Percentiles rank a stretch among this genome's conserved stretches.
phyloP scores from a whole-genome alignment of 23 tunicate genomes.

The Diplosoma virens region DNA sequence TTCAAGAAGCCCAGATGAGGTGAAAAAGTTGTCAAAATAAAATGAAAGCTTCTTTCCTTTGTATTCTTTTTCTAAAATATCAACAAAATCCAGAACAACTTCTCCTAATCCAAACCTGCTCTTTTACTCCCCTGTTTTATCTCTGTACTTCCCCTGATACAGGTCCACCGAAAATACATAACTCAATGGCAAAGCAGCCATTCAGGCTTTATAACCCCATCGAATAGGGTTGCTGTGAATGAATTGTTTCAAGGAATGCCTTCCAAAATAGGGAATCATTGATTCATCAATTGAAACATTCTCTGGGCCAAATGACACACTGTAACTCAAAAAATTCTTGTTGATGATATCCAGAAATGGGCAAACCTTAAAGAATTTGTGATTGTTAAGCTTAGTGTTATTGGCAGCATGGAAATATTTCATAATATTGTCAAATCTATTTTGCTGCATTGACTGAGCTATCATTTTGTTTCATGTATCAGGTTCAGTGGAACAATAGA shows the following conservation, averaged over 20 bases:
- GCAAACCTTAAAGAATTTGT: slow-evolving; percentile 10
- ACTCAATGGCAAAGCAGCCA: slow-evolving; percentile 2
- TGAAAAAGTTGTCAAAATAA: slow-evolving; percentile 8
- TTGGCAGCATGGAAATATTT: slow-evolving; percentile 24
- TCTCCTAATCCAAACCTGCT: slow-evolving; percentile 7
- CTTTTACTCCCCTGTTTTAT: background rate
- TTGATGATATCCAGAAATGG: slow-evolving; percentile 8
- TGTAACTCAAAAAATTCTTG: slow-evolving; percentile 4
- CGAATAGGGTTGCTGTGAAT: slow-evolving; percentile 12
- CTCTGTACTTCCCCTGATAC: slow-evolving; percentile 8
- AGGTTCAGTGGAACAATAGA: background rate
- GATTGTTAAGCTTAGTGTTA: background rate
- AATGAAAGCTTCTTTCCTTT: background rate
- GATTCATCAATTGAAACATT: slow-evolving; percentile 11
- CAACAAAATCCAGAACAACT: slow-evolving; percentile 2
- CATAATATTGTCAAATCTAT: slow-evolving; percentile 12
- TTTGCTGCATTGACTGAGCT: background rate
- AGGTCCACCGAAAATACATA: background rate
- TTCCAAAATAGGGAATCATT: background rate
- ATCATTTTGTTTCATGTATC: background rate
- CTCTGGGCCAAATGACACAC: background rate
- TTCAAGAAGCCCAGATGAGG: background rate
- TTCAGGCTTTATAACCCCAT: slow-evolving; percentile 16
- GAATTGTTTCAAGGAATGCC: slow-evolving; percentile 7
- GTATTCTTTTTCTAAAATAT: background rate